These are phyloP conservation scores for Drosophila grimshawi DNA, from an alignment of 1,140 invertebrate species.

Conservation along the genomic window DNA sequence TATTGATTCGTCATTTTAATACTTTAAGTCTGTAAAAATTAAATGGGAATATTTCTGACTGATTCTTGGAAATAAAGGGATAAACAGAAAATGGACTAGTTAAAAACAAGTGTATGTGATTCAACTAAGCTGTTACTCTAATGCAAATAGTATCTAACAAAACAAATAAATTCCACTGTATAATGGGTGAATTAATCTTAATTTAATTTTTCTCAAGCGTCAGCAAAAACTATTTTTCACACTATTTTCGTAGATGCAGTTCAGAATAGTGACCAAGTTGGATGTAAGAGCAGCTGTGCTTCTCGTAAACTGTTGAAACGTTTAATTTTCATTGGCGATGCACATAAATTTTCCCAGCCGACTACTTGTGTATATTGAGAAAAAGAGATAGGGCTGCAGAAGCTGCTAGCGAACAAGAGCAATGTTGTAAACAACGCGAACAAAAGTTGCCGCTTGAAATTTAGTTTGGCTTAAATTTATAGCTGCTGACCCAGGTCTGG, in stretches of 20 bases:
- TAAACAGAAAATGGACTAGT: too few relatives aligned
- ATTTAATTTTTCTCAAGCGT: slow-evolving; percentile 56
- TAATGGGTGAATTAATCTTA: slow-evolving; percentile 72
- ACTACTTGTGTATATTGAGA: slow-evolving; percentile 42
- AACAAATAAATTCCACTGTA: slow-evolving; percentile 69
- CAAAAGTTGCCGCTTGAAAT: slow-evolving; percentile 64
- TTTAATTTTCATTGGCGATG: slow-evolving; percentile 70
- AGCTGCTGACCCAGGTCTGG: slow-evolving; percentile 46
- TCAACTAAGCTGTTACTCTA: not conserved
- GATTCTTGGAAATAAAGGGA: too few relatives aligned
- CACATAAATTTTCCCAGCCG: slow-evolving; percentile 68
- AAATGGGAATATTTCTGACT: too few relatives aligned
- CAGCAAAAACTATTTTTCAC: slow-evolving; percentile 63
- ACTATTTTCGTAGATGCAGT: slow-evolving; percentile 59
- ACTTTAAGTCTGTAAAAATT: too few relatives aligned
- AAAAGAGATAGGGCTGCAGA: not conserved
- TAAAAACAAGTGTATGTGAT: not conserved
- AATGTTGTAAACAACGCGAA: slow-evolving; percentile 65
- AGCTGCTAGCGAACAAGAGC: slow-evolving; percentile 2
- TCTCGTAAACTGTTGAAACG: slow-evolving; percentile 33
- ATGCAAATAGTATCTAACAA: slow-evolving; percentile 40
- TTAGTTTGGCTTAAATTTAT: slow-evolving; percentile 70
- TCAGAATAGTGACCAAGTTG: slow-evolving; percentile 49
- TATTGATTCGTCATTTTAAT: not conserved
- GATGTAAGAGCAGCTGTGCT: slow-evolving; percentile 57